Evolutionary conservation across 2,113 vertebrate species (phyloP).

Genomic region (Oreotragus oreotragus): DNA sequence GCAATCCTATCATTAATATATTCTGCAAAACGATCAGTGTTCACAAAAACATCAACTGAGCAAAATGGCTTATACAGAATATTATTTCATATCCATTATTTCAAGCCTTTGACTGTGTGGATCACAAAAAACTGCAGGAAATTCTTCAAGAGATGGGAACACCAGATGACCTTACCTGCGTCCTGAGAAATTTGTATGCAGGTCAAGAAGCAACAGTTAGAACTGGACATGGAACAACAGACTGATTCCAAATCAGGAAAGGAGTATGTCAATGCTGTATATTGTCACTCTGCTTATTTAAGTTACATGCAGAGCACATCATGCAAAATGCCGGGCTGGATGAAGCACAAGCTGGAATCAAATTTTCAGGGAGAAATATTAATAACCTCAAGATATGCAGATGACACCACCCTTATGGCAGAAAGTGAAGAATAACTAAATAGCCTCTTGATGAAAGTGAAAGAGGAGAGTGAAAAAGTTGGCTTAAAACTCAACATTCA

Average conservation of each 20-base stretch:
- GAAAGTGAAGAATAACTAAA: neutral
- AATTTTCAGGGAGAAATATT: neutral
- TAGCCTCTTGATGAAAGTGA: neutral
- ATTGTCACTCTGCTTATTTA: neutral
- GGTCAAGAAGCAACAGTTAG: neutral
- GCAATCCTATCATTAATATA: neutral
- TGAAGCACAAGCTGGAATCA: neutral
- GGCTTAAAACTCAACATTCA: neutral
- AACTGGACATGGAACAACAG: neutral
- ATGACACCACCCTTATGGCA: neutral
- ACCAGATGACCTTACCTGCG: neutral
- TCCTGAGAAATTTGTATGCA: neutral
- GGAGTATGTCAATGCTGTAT: neutral
- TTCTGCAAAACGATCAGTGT: neutral
- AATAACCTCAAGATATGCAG: neutral
- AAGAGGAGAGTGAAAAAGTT: neutral
- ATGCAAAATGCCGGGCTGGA: neutral
- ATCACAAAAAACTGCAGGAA: neutral
- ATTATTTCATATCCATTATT: neutral
- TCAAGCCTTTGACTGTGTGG: neutral
- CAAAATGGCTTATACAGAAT: neutral
- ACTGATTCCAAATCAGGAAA: neutral
- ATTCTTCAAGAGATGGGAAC: neutral
- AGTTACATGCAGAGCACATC: neutral
- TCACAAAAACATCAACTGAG: neutral